Conservation (phyloP, 2,113 vertebrate genomes). For the Xyrauchen texanus region DNA sequence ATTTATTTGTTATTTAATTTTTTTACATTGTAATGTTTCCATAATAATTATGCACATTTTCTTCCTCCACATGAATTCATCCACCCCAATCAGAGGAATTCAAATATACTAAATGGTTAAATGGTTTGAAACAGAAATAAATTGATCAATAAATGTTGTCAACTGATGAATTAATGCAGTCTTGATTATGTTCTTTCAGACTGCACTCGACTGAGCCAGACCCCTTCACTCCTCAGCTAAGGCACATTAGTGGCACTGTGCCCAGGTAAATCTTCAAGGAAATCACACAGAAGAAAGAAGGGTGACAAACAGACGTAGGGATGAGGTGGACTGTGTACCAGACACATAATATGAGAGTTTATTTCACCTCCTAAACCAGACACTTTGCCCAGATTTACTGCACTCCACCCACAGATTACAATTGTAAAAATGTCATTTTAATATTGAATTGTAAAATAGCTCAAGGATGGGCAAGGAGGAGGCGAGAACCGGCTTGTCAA, state of each 20-base stretch:
- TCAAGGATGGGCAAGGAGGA: no score
- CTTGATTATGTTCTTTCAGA: slow-evolving; percentile 79
- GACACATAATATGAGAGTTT: slow-evolving; percentile 28
- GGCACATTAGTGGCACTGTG: slow-evolving; percentile 79
- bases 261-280: slow-evolving; percentile 77
- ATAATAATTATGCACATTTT: no score
- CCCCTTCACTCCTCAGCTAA: not conserved
- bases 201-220: slow-evolving; percentile 41
- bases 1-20: no score
- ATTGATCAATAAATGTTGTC: no score
- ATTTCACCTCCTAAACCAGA: slow-evolving; percentile 14
- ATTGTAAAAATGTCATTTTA: slow-evolving; percentile 2
- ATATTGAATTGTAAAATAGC: no score
- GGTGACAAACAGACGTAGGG: not conserved
- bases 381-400: not conserved
- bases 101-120: no score
- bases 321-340: not conserved
- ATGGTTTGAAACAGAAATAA: no score
- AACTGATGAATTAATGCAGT: no score
- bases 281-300: slow-evolving; percentile 72
- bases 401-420: slow-evolving; percentile 13
- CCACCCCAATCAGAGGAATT: no score
- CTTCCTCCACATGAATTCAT: no score
- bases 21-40: no score
- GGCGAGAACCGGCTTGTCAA: no score